Evolutionary conservation across 2,113 vertebrate species (phyloP), one percentile per base, ranked within the genome.

Genomic region (Sylvia atricapilla): DNA sequence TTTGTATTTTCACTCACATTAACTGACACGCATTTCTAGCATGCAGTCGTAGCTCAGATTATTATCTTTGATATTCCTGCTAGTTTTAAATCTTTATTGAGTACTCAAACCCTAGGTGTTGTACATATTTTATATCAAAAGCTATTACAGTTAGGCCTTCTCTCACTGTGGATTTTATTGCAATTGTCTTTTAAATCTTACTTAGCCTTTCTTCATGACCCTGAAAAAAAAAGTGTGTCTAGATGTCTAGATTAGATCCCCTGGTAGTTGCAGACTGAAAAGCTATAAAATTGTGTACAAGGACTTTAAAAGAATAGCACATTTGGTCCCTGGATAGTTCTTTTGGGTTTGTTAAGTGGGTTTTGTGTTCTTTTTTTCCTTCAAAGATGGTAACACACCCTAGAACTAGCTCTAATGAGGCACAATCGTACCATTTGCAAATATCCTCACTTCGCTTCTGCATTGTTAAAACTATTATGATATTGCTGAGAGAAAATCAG

Each of bases 111-210:
- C 3, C 39, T 41, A 59, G 27, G 13, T 43, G 62, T 33, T 81
- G 56, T 25, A 75, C 13, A 28, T 59, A 52, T 21, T 89, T 91
- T 59, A 67, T 28, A 67, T 67, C 52, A 68, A 56, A 91, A 95
- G 44, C 72, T 92, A 47, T 27, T 73, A 69, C 22, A 88, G 28
- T 22, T 49, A 84, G 85, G 64, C 84, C 46, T 74, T 37, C 31
- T 10, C 31, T 70, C 62, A 20, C 31, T 77, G 50, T 49, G 43
- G 49, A 50, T 91, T 94, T 92, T 85, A 75, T 17, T 50, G 19
- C 49, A 91, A 86, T 64, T 80, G 69, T 94, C 81, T 85, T 94
- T 66, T 30, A 55, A 91, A 88, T 66, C 72, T 93, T 68, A 83
- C 72, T 79, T 72, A 90, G 72, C 30, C 43, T 47, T 91, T 93